Evolutionary conservation across 2,888 invertebrate species (phyloP), one percentile per base, ranked within the genome.

Genomic region (Chaitophorus viminalis): DNA sequence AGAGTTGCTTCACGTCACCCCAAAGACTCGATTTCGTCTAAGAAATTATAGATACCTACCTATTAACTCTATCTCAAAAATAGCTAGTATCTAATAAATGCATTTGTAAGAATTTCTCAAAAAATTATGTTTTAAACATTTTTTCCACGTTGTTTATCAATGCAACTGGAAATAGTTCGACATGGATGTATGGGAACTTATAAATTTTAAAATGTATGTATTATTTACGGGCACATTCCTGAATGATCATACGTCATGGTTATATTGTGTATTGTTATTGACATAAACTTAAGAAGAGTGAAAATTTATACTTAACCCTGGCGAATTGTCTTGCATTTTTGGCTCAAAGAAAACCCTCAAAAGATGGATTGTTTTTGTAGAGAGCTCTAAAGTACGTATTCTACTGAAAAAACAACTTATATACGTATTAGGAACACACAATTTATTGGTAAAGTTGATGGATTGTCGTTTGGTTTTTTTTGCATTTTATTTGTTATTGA

Each of bases 311-410:
- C 75, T 76, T 46, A 39, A 76, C 39, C 74, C 21, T 2, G 14
- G 5, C 25, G 60, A 76, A 74, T 31, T n/a, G 17, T 65, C 65
- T 39, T 21, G 25, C 25, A 5, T 65, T 39, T 65, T 14, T 1
- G n/a, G n/a, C 21, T 65, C 31, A 17, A 65, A 65, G 75, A 65
- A 83, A 83, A 84, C 46, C 25, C 17, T 83, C n/a, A 9, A 75
- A 76, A 84, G 83, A 76, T 31, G 25, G 75, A 84, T 76, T 65
- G 83, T 83, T 83, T 75, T 83, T 14, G 17, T 76, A 46, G 46
- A 65, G 79, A 1, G 29, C n/a, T 68, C 31, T 39, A 29, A 36
- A 83, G 75, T 74, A 75, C 39, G 31, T 46, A 8, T 65, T 76
- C 25, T 75, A 29, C 33, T 39, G 65, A 75, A 72, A 82, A 65